These are phyloP conservation scores for Apogon hyalosoma DNA, from an alignment of 2,797 vertebrate genomes.

Conservation along the genomic window DNA sequence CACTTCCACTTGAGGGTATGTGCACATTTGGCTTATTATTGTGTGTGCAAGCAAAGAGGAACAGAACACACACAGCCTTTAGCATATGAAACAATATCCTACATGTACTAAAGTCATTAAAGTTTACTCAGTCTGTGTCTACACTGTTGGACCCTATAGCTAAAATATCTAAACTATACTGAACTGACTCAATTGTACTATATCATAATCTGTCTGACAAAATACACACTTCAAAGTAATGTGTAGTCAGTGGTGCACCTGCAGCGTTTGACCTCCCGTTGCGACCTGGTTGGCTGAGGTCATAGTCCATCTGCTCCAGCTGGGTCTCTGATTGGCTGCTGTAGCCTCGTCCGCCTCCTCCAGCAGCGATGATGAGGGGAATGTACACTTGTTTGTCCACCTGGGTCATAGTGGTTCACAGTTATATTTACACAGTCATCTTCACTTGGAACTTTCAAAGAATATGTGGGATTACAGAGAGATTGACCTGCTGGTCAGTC, in stretches of 20 bases:
- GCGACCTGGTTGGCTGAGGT: constrained; percentile 87
- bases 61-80: not conserved
- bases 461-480: not conserved
- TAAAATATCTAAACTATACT: not conserved
- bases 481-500: no score
- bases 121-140: not conserved
- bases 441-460: not conserved
- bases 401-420: constrained; percentile 74
- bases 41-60: constrained; percentile 4
- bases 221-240: constrained; percentile 7
- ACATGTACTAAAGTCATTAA: no score
- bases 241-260: constrained; percentile 79
- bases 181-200: not conserved
- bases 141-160: not conserved
- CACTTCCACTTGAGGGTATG: constrained; percentile 23
- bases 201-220: no score
- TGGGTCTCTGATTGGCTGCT: constrained; percentile 89
- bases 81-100: constrained; percentile 21
- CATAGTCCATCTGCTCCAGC: constrained; percentile 90
- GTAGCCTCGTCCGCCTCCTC: constrained; percentile 95
- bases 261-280: constrained; percentile 93
- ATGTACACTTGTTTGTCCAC: constrained; percentile 87
- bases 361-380: constrained; percentile 94
- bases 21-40: constrained; percentile 23
- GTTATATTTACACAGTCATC: not conserved